phyloP scores from a whole-genome alignment of 1,140 invertebrate genomes.

The Drosophila prosaltans region DNA sequence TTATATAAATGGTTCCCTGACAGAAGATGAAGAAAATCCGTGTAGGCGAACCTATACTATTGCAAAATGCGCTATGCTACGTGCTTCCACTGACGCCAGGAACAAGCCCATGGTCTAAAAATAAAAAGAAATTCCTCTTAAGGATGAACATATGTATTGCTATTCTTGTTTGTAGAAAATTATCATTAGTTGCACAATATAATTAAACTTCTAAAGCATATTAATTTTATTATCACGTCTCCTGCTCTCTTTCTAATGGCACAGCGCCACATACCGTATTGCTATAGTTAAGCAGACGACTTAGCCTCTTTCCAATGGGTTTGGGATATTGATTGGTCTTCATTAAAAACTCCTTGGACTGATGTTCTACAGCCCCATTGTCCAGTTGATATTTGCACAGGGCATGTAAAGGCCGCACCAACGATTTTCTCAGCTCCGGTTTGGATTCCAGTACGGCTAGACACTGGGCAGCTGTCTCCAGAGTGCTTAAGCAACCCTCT shows the following conservation, averaged over 20 bases:
- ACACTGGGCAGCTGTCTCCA: constrained; percentile 94
- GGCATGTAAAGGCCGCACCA: constrained; percentile 91
- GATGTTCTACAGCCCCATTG: constrained; percentile 95
- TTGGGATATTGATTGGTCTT: constrained; percentile 94
- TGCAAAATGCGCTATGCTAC: constrained; percentile 61
- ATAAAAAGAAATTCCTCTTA: background rate
- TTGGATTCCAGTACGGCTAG: constrained; percentile 90
- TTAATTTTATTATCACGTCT: constrained; percentile 40
- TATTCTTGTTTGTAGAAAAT: background rate
- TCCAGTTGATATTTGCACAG: constrained; percentile 93
- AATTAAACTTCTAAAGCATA: constrained; percentile 19
- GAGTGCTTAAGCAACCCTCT: constrained; percentile 94
- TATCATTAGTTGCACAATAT: background rate
- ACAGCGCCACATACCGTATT: constrained; percentile 50
- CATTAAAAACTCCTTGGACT: constrained; percentile 95
- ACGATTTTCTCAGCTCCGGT: constrained; percentile 86
- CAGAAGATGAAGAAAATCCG: constrained; percentile 63
- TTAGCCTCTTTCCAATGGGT: constrained; percentile 90
- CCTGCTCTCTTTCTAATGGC: constrained; percentile 1
- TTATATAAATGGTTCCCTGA: background rate
- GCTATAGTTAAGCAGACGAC: constrained; percentile 84
- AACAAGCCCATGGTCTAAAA: constrained; percentile 65
- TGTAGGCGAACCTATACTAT: constrained; percentile 70
- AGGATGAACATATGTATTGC: background rate
- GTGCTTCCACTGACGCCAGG: constrained; percentile 67